Base-by-base conservation (phyloP, 2,113 vertebrate species). In the Arenaria interpres region DNA sequence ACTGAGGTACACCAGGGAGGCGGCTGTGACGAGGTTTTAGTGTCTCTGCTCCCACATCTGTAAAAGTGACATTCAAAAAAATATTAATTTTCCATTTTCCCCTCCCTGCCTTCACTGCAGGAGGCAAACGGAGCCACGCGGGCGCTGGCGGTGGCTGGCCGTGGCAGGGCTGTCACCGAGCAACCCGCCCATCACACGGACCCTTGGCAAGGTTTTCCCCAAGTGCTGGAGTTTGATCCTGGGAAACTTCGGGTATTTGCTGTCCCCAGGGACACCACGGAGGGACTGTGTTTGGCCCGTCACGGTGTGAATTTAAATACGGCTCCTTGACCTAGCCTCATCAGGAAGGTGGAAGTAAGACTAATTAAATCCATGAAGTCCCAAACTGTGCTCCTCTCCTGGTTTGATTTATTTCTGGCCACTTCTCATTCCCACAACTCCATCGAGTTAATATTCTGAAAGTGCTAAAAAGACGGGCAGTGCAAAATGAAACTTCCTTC, bases 201-300 rank as follows among this genome's bases (percentile, higher is more conserved):
- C 15, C 35, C 51, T 13, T 0, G 18, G 18, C 0, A 7, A 23
- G 54, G 28, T 5, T 28, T 22, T 56, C 17, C 7, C 12, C 32
- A 14, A 6, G 27, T 10, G 21, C 39, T 20, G 7, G 39, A 84
- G 50, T 43, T 33, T 2, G 12, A 21, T 22, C 48, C 48, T 6
- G 32, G 46, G 24, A 5, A 28, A 13, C 2, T 0, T 5, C 0
- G 0, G 1, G 4, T 7, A 21, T 50, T 37, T 39, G 23, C 28
- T 11, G 6, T 24, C 51, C 74, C 66, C 73, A 21, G 67, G 41
- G 73, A 18, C 12, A 7, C 45, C 4, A 1, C 2, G 0, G 32
- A 28, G 10, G 9, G 14, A 8, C 60, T 7, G 11, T 7, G 64
- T 18, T 43, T n/a, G 66, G 32, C 18, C 32, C 0, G 19, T n/a